These are phyloP conservation scores for Cotesia glomerata DNA, from an alignment of 1,140 invertebrate genomes.

Conservation along the genomic window DNA sequence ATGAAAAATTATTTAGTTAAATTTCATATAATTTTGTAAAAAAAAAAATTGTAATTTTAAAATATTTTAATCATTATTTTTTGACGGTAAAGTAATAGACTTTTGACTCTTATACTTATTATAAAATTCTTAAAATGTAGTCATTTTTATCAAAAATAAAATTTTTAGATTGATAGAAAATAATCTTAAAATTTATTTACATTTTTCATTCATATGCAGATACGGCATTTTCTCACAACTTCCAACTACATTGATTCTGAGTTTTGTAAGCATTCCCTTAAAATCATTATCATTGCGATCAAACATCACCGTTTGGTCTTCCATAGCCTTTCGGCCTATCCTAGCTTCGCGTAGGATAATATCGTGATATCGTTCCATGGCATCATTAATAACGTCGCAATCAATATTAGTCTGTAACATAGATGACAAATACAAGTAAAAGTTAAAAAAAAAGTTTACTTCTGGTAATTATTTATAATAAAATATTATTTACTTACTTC, in stretches of 20 bases:
- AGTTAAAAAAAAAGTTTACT: no score
- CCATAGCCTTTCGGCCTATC: constrained; percentile 42
- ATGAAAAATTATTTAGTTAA: no score
- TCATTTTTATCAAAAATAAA: no score
- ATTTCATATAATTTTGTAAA: no score
- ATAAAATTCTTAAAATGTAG: no score
- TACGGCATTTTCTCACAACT: constrained; percentile 67
- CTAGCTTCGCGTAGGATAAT: constrained; percentile 55
- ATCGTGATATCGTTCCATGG: constrained; percentile 64
- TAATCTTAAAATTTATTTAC: constrained; percentile 62
- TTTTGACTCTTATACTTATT: no score
- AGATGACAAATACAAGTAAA: constrained; percentile 39
- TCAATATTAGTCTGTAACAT: constrained; percentile 39
- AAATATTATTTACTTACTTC: constrained; percentile 35
- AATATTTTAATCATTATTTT: no score
- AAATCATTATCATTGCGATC: constrained; percentile 43
- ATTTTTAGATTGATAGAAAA: background rate
- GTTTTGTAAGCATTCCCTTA: constrained; percentile 53
- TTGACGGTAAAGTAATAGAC: no score
- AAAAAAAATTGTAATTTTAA: no score
- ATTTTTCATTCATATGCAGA: constrained; percentile 75
- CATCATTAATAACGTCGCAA: constrained; percentile 67
- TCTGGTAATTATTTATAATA: no score
- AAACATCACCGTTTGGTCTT: constrained; percentile 32
- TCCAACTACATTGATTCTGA: constrained; percentile 64